Evolutionary conservation across 2,113 vertebrate species (phyloP).

Genomic region (Antidorcas marsupialis): DNA sequence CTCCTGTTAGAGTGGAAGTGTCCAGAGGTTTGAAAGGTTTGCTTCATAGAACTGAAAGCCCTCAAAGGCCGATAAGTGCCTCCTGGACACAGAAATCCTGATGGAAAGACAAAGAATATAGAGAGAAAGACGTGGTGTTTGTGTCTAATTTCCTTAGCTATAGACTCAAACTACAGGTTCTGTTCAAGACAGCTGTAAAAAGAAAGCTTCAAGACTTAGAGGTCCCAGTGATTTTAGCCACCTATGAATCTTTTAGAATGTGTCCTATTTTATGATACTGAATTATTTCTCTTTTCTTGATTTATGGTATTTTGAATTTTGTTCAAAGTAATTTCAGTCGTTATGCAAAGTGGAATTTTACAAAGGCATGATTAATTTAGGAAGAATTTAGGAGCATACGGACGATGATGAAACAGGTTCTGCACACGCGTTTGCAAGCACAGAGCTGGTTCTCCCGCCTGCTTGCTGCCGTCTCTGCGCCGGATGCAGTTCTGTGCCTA

Average conservation of each 20-base stretch:
- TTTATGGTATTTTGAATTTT: neutral
- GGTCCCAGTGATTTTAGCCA: neutral
- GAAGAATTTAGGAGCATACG: neutral
- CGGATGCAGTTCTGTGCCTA: neutral
- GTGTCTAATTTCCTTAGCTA: neutral
- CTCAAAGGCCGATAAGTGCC: neutral
- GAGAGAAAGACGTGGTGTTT: fast-evolving
- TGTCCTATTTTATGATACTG: neutral
- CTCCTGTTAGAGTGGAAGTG: too few species aligned
- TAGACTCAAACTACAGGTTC: neutral
- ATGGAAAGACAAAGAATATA: neutral
- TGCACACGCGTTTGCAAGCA: neutral
- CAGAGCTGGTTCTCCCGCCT: neutral
- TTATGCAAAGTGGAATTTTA: neutral
- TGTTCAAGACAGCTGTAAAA: neutral
- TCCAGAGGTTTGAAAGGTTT: neutral
- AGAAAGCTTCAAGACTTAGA: neutral
- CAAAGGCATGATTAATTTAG: neutral
- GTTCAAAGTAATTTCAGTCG: neutral
- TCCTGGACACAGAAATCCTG: neutral
- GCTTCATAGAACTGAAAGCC: neutral
- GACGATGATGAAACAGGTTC: neutral
- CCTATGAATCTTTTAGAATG: neutral
- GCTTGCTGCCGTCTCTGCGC: fast-evolving
- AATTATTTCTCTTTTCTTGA: neutral